phyloP scores from a whole-genome alignment of 2,113 vertebrate species.

The Sebastes fasciatus region DNA sequence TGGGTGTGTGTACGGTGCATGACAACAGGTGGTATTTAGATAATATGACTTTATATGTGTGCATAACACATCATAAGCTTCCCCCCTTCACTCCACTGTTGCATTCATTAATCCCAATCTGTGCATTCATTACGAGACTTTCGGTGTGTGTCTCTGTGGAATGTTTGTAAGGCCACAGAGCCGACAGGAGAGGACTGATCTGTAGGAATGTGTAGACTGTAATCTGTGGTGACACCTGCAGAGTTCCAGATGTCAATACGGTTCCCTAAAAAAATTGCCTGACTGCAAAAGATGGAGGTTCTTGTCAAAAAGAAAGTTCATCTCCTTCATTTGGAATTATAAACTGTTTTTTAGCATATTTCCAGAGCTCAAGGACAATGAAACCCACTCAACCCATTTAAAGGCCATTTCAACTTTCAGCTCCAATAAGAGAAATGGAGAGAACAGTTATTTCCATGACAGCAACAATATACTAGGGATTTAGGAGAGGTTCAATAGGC shows the following conservation, averaged over 20 bases:
- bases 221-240: conserved; percentile 44
- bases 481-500: background rate
- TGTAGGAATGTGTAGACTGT: conserved; percentile 32
- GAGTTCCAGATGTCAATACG: conserved; percentile 53
- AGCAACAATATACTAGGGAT: background rate
- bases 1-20: conserved; percentile 26
- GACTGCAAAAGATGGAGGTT: background rate
- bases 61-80: conserved; percentile 24
- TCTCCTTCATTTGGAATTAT: background rate
- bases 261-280: background rate
- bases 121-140: conserved; percentile 28
- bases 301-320: background rate
- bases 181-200: conserved; percentile 23
- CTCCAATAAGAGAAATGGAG: conserved; percentile 5
- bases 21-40: conserved; percentile 64
- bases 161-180: conserved; percentile 39
- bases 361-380: conserved; percentile 22
- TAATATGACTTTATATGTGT: conserved; percentile 47
- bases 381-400: conserved; percentile 24
- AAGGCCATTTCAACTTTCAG: conserved; percentile 17
- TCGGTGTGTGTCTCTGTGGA: conserved; percentile 48
- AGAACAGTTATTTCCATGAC: background rate
- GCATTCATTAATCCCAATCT: conserved; percentile 51
- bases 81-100: conserved; percentile 11
- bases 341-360: conserved; percentile 10